Percentiles rank a stretch among this genome's conserved stretches.
Evolutionary conservation across 2,888 invertebrate species (phyloP).

Genomic region (Catotricha subobsoleta): DNA sequence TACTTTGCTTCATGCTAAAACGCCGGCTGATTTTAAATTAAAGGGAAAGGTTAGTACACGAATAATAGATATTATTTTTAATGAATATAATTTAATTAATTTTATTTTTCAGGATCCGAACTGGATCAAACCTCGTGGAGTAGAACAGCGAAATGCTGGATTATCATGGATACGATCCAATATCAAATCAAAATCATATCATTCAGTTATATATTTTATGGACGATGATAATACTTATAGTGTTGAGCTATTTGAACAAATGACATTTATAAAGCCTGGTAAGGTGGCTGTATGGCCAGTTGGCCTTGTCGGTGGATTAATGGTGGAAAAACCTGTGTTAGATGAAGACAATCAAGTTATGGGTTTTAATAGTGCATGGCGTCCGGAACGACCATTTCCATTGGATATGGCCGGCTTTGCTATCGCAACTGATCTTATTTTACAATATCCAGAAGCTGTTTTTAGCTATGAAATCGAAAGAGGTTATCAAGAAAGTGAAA

Average conservation of each 20-base stretch:
- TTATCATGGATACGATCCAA: conserved; percentile 61
- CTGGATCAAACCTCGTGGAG: conserved; percentile 71
- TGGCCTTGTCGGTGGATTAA: conserved; percentile 84
- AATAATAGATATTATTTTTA: too few species aligned
- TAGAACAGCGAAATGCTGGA: conserved; percentile 76
- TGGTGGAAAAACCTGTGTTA: conserved; percentile 79
- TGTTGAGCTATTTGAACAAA: conserved; percentile 76
- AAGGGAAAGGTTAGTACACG: conserved; percentile 31
- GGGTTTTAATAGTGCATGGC: conserved; percentile 60
- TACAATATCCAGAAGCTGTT: conserved; percentile 49
- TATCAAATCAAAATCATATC: conserved; percentile 29
- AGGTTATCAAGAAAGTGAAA: conserved; percentile 79
- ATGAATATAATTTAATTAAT: conserved; percentile 8
- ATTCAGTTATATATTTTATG: conserved; percentile 72
- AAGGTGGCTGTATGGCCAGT: conserved; percentile 87
- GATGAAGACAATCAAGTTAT: conserved; percentile 35
- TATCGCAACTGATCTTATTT: conserved; percentile 56
- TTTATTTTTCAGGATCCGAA: conserved; percentile 36
- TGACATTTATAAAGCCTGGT: conserved; percentile 50
- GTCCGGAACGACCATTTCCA: conserved; percentile 80
- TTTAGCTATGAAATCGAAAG: conserved; percentile 74
- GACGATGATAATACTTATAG: conserved; percentile 95
- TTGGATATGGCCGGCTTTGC: conserved; percentile 98
- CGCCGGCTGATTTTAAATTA: conserved; percentile 51
- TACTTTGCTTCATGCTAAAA: conserved; percentile 46